Percentiles rank a stretch among this genome's conserved stretches.
Conservation (phyloP, 2,113 vertebrate species). For the Myotis davidii region DNA sequence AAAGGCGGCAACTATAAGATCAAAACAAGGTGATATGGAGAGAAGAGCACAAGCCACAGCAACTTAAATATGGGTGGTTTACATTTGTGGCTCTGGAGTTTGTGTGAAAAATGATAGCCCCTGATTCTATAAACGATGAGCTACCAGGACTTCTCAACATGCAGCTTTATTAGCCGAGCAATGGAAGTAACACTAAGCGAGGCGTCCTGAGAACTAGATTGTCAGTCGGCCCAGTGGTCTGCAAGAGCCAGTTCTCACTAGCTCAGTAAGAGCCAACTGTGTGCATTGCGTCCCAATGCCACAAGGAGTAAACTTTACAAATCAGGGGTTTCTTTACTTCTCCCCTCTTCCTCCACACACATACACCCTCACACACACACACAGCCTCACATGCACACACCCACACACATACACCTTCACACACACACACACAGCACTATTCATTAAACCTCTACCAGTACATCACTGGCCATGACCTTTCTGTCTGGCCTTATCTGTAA, state of each 20-base stretch:
- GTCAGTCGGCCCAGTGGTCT: not conserved
- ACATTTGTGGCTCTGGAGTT: not conserved
- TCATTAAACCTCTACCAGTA: not conserved
- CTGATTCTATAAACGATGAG: not conserved
- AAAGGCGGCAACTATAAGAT: not conserved
- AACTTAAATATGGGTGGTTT: not conserved
- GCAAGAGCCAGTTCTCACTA: not conserved
- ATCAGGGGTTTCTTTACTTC: not conserved
- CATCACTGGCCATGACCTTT: not conserved
- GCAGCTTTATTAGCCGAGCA: not conserved
- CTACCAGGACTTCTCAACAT: not conserved
- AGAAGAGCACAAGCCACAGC: not conserved
- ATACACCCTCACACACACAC: too few species aligned
- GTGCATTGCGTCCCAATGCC: not conserved
- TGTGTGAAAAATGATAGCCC: not conserved
- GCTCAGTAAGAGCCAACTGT: not conserved
- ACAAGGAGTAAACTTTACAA: not conserved
- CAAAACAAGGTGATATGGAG: not conserved
- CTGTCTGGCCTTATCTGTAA: not conserved
- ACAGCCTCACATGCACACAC: not conserved
- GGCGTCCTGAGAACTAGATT: not conserved
- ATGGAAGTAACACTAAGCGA: not conserved
- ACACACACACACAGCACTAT: not conserved
- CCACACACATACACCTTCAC: too few species aligned
- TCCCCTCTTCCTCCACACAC: not conserved